A percentile compares a stretch with the other conserved stretches of the same genome.
These are phyloP conservation scores for Mythimna pallens DNA, from an alignment of 2,888 invertebrate genomes.

Conservation along the genomic window DNA sequence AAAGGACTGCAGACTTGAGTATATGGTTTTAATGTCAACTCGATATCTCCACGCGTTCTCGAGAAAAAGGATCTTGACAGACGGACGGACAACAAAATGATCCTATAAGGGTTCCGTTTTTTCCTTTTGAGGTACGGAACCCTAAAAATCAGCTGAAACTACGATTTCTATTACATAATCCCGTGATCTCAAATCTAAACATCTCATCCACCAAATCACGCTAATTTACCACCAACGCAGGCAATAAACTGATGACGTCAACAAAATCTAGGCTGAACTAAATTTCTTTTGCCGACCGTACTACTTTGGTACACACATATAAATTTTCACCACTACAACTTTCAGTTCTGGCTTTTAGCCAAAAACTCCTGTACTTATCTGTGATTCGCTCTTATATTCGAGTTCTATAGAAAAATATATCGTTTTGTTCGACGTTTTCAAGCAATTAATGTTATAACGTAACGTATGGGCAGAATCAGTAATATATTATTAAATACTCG, in stretches of 20 bases:
- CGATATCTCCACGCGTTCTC: too few species aligned
- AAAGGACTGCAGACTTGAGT: too few species aligned
- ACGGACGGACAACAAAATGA: too few species aligned
- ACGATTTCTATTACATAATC: background rate
- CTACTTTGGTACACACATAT: slow-evolving; percentile 76
- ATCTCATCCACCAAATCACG: slow-evolving; percentile 20
- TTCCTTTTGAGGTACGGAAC: too few species aligned
- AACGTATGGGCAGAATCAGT: background rate
- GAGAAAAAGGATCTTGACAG: too few species aligned
- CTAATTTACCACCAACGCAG: slow-evolving; percentile 41
- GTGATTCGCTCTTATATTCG: slow-evolving; percentile 72
- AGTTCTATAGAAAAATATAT: slow-evolving; percentile 69
- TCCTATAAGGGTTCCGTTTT: too few species aligned
- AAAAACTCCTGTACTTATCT: slow-evolving; percentile 72
- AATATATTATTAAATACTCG: background rate
- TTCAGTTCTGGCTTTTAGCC: slow-evolving; percentile 79
- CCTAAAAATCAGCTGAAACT: background rate
- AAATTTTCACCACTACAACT: slow-evolving; percentile 81
- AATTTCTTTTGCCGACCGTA: slow-evolving; percentile 70
- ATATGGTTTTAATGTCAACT: too few species aligned
- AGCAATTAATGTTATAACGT: slow-evolving; percentile 40
- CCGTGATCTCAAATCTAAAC: background rate
- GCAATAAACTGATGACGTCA: slow-evolving; percentile 46
- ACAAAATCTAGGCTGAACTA: slow-evolving; percentile 55
- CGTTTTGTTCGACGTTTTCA: slow-evolving; percentile 50